Conservation (phyloP, 2,113 vertebrate genomes). For the Ascaphus truei region DNA sequence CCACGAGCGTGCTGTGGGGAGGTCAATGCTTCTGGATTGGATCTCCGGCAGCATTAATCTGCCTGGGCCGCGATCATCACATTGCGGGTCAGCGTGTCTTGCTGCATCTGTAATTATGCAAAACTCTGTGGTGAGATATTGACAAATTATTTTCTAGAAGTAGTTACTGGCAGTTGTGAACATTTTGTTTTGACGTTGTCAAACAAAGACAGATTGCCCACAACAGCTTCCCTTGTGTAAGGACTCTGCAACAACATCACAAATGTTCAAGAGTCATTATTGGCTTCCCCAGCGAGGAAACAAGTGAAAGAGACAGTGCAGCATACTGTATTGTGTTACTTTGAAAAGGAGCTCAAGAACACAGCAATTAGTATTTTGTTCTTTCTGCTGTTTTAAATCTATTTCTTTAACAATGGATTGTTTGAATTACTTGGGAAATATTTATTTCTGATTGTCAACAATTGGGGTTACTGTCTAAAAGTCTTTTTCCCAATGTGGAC, state of each 20-base stretch:
- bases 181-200: background rate
- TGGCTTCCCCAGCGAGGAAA: background rate
- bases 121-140: background rate
- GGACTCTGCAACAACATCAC: background rate
- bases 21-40: too few relatives aligned
- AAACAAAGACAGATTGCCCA: conserved; percentile 13
- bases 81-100: too few relatives aligned
- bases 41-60: too few relatives aligned
- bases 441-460: too few relatives aligned
- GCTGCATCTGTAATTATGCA: background rate
- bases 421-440: too few relatives aligned
- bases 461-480: too few relatives aligned
- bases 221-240: background rate
- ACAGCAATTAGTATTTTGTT: too few relatives aligned
- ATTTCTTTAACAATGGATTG: too few relatives aligned
- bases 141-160: background rate
- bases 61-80: too few relatives aligned
- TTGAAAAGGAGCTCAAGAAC: background rate
- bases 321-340: background rate
- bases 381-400: too few relatives aligned
- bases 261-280: background rate
- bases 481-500: too few relatives aligned
- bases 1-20: too few relatives aligned
- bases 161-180: background rate
- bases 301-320: background rate